These are phyloP conservation scores for Ennomos quercinarius DNA, from an alignment of 2,888 invertebrate genomes.

Conservation along the genomic window DNA sequence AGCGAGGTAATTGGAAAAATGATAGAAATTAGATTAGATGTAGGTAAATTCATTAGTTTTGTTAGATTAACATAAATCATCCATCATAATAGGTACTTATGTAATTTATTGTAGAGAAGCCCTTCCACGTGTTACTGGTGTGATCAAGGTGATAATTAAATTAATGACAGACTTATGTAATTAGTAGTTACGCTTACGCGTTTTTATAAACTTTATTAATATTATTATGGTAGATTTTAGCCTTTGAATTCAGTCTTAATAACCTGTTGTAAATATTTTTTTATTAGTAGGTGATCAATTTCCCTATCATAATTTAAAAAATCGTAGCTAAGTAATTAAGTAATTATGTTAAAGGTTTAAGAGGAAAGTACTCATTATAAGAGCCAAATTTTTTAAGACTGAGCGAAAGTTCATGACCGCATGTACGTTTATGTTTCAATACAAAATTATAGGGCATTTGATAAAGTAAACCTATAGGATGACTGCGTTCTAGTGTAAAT, in stretches of 20 bases:
- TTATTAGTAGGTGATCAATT: slow-evolving; percentile 38
- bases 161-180: slow-evolving; percentile 59
- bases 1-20: slow-evolving; percentile 82
- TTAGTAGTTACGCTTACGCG: slow-evolving; percentile 56
- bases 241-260: slow-evolving; percentile 52
- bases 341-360: slow-evolving; percentile 48
- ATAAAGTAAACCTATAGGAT: not conserved
- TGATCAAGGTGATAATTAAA: slow-evolving; percentile 75
- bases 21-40: slow-evolving; percentile 69
- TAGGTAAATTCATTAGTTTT: slow-evolving; percentile 6
- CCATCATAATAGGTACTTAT: slow-evolving; percentile 51
- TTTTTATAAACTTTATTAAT: slow-evolving; percentile 56
- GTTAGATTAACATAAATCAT: slow-evolving; percentile 42
- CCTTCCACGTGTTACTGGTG: slow-evolving; percentile 72
- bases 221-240: slow-evolving; percentile 54
- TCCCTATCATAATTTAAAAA: slow-evolving; percentile 43
- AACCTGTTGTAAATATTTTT: slow-evolving; percentile 63
- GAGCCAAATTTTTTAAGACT: slow-evolving; percentile 84
- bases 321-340: slow-evolving; percentile 30
- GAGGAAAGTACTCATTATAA: slow-evolving; percentile 71
- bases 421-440: slow-evolving; percentile 24
- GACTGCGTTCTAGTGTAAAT: slow-evolving; percentile 4
- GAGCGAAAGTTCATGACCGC: slow-evolving; percentile 72
- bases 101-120: slow-evolving; percentile 44
- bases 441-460: slow-evolving; percentile 6